Evolutionary conservation across 2,113 vertebrate genomes (phyloP).

Genomic region (Crotalus helleri): DNA sequence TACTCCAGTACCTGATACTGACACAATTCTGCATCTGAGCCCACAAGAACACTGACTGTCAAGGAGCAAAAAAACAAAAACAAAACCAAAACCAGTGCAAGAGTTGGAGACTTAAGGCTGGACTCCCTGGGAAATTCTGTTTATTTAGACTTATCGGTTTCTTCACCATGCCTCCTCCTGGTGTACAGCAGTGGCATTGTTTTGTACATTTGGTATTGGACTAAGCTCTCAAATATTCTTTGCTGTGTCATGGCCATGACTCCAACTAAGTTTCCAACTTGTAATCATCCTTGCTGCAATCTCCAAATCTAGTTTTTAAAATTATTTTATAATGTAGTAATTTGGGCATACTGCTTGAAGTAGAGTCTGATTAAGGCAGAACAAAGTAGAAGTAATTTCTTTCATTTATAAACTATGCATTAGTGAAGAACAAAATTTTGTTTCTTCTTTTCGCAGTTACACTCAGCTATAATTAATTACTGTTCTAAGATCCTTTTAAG

Average conservation of each 20-base stretch:
- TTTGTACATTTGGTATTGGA: background rate
- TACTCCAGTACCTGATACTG: background rate
- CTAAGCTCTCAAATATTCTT: background rate
- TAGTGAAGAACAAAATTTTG: background rate
- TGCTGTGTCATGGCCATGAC: background rate
- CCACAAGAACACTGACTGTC: background rate
- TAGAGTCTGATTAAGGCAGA: background rate
- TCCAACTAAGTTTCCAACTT: background rate
- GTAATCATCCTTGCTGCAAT: background rate
- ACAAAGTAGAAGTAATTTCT: background rate
- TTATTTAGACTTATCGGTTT: background rate
- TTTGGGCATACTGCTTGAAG: background rate
- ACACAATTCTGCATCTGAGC: background rate
- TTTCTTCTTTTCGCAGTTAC: background rate
- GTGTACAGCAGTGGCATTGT: background rate
- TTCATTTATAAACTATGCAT: background rate
- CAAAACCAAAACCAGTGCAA: background rate
- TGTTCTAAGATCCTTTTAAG: background rate
- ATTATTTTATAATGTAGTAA: background rate
- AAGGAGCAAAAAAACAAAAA: background rate
- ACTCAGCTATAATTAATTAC: background rate
- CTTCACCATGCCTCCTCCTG: background rate
- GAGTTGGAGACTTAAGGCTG: background rate
- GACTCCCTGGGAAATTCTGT: background rate
- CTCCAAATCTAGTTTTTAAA: background rate